phyloP scores from a whole-genome alignment of 2,113 vertebrate genomes.

The Rhinolophus ferrumequinum region DNA sequence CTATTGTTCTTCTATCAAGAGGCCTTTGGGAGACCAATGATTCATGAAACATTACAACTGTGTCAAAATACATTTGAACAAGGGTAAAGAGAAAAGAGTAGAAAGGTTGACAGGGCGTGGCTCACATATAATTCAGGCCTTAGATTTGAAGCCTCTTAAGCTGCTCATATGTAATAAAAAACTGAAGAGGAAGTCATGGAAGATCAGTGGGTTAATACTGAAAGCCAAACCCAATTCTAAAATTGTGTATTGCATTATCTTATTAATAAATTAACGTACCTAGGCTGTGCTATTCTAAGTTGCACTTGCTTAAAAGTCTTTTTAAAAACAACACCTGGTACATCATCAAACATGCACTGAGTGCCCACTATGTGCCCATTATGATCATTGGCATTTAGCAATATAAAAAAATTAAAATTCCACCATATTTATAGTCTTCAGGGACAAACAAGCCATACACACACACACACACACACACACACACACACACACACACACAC shows the following conservation, averaged over 20 bases:
- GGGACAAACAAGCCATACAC: background rate
- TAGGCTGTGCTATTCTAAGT: constrained; percentile 22
- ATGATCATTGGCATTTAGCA: background rate
- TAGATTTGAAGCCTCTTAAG: constrained; percentile 96
- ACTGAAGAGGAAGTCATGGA: constrained; percentile 90
- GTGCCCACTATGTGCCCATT: background rate
- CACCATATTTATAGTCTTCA: constrained; percentile 38
- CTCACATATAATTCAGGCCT: constrained; percentile 63
- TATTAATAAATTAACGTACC: background rate
- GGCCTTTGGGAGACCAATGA: constrained; percentile 56
- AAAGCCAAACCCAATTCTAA: constrained; percentile 51
- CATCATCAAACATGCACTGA: constrained; percentile 31
- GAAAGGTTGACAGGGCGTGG: constrained; percentile 64
- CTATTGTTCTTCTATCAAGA: constrained; percentile 41
- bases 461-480: background rate
- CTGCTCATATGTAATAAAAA: constrained; percentile 99
- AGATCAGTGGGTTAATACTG: constrained; percentile 22
- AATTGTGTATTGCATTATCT: constrained; percentile 30
- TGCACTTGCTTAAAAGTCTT: background rate
- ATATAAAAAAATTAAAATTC: constrained; percentile 49
- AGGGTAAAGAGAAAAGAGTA: constrained; percentile 56
- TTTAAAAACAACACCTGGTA: background rate
- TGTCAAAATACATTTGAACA: constrained; percentile 76
- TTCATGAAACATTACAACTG: constrained; percentile 56
- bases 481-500: background rate